Evolutionary conservation across 2,113 vertebrate species (phyloP).

Genomic region (Tautogolabrus adspersus): DNA sequence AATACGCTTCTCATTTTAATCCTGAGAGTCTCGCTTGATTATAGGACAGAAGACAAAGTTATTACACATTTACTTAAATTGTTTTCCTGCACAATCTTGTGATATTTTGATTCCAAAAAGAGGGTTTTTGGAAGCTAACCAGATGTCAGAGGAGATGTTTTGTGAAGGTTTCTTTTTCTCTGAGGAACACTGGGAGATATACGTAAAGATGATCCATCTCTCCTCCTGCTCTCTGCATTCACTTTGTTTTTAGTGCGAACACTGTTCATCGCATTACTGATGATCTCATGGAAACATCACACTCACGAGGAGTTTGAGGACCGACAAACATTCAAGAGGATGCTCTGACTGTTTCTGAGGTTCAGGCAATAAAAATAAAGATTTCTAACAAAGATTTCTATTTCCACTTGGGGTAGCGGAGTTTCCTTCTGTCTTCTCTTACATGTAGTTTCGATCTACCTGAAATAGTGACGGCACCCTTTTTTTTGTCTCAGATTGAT

Average conservation of each 20-base stretch:
- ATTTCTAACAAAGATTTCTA: background rate
- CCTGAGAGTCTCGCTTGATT: too few relatives aligned
- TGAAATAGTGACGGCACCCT: background rate
- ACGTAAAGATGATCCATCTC: background rate
- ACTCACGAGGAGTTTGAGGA: conserved; percentile 1
- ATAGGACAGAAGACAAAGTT: background rate
- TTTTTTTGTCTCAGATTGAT: background rate
- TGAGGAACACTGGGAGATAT: background rate
- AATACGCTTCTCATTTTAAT: too few relatives aligned
- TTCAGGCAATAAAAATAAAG: background rate
- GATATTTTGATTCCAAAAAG: background rate
- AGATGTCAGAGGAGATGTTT: background rate
- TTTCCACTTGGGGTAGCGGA: background rate
- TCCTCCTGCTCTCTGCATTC: conserved; percentile 16
- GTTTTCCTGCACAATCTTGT: too few relatives aligned
- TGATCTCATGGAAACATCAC: conserved; percentile 13
- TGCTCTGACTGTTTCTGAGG: background rate
- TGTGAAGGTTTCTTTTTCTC: background rate
- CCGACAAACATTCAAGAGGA: background rate
- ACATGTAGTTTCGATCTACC: background rate
- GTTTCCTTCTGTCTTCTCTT: background rate
- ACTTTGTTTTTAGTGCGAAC: background rate
- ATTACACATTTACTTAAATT: background rate
- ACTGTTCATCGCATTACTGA: background rate
- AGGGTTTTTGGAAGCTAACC: conserved; percentile 7